These are phyloP conservation scores for Cyclophora albipunctata DNA, from an alignment of 2,888 invertebrate genomes.

Conservation along the genomic window DNA sequence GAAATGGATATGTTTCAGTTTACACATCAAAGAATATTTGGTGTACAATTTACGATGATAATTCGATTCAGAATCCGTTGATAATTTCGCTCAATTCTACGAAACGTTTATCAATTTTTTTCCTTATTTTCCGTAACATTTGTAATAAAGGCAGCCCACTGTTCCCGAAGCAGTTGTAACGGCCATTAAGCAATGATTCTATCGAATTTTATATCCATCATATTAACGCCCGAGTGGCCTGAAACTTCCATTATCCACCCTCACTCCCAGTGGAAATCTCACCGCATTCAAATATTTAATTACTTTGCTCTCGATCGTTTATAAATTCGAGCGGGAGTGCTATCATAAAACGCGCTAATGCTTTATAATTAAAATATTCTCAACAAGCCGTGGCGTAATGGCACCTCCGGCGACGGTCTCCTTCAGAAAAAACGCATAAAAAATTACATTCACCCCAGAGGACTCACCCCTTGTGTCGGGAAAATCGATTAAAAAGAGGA, in stretches of 20 bases:
- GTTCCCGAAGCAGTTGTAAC: conserved; percentile 52
- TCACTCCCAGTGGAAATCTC: conserved; percentile 70
- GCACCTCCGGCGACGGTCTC: conserved; percentile 73
- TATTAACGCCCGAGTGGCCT: conserved; percentile 53
- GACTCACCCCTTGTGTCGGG: conserved; percentile 75
- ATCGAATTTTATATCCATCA: conserved; percentile 73
- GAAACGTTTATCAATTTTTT: not conserved
- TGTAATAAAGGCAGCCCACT: conserved; percentile 38
- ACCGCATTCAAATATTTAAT: conserved; percentile 75
- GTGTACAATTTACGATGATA: no score
- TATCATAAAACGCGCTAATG: conserved; percentile 76
- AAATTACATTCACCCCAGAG: conserved; percentile 77
- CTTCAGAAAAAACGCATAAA: conserved; percentile 73
- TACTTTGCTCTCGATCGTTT: conserved; percentile 72
- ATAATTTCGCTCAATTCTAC: not conserved
- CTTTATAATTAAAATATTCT: conserved; percentile 77
- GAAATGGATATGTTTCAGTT: not conserved
- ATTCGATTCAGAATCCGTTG: no score
- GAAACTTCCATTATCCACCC: conserved; percentile 59
- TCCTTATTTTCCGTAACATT: conserved; percentile 10
- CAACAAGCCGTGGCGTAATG: conserved; percentile 77
- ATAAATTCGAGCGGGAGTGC: conserved; percentile 70
- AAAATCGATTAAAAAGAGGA: conserved; percentile 77
- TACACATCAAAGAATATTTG: no score
- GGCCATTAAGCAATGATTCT: conserved; percentile 70